phyloP scores from a whole-genome alignment of 2,888 invertebrate genomes.

The Pasiphila rectangulata region DNA sequence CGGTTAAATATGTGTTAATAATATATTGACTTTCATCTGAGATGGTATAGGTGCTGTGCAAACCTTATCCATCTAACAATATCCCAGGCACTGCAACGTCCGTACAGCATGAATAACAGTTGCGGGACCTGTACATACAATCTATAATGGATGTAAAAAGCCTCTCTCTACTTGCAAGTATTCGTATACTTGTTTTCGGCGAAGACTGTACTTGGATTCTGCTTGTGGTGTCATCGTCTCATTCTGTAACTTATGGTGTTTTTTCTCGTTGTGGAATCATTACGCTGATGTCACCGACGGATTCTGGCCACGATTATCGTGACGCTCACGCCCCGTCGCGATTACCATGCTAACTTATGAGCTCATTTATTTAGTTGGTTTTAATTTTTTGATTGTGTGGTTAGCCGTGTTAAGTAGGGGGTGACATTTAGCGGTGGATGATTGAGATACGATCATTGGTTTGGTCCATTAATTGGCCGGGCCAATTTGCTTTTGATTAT shows the following conservation, averaged over 20 bases:
- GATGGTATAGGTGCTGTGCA: too few species aligned
- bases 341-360: slow-evolving; percentile 64
- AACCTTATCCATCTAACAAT: too few species aligned
- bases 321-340: slow-evolving; percentile 63
- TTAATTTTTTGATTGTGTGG: slow-evolving; percentile 57
- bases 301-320: slow-evolving; percentile 67
- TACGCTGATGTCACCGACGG: slow-evolving; percentile 66
- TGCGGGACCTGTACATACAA: too few species aligned
- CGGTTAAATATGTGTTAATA: too few species aligned
- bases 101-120: too few species aligned
- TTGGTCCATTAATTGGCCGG: slow-evolving; percentile 56
- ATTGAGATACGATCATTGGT: slow-evolving; percentile 71
- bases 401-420: slow-evolving; percentile 56
- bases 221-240: slow-evolving; percentile 64
- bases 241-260: slow-evolving; percentile 59
- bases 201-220: slow-evolving; percentile 40
- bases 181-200: not conserved
- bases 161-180: not conserved
- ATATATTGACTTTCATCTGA: too few species aligned
- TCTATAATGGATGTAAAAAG: too few species aligned
- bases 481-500: slow-evolving; percentile 37
- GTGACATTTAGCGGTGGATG: slow-evolving; percentile 57
- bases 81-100: too few species aligned
- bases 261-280: slow-evolving; percentile 59
- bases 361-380: slow-evolving; percentile 60